Percentiles rank a stretch among this genome's conserved stretches.
Evolutionary conservation across 2,888 invertebrate genomes (phyloP).

Genomic region (Drosophila phalerata): DNA sequence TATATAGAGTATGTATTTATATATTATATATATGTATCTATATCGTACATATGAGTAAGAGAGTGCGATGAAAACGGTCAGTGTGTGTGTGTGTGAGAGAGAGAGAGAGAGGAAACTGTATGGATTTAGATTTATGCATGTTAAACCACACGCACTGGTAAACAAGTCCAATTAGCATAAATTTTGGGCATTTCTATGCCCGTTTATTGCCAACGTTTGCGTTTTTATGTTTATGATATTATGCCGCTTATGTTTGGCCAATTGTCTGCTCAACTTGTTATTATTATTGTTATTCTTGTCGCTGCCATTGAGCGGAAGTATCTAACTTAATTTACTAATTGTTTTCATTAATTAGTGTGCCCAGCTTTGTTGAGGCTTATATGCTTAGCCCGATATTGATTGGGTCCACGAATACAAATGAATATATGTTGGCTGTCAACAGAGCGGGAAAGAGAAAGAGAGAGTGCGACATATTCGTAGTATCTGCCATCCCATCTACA

Average conservation of each 20-base stretch:
- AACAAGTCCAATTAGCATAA: conserved; percentile 81
- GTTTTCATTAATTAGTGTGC: conserved; percentile 76
- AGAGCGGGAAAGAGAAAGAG: not conserved
- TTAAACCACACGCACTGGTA: conserved; percentile 72
- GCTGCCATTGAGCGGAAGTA: conserved; percentile 57
- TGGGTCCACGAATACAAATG: conserved; percentile 16
- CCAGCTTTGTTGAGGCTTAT: conserved; percentile 40
- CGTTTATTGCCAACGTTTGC: conserved; percentile 78
- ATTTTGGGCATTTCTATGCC: conserved; percentile 70
- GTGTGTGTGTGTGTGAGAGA: not conserved
- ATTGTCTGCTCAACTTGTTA: conserved; percentile 44
- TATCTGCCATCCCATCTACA: conserved; percentile 4
- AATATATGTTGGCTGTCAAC: conserved; percentile 48
- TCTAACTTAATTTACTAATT: conserved; percentile 77
- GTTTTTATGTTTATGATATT: conserved; percentile 75
- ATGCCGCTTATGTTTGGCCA: conserved; percentile 50
- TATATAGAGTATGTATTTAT: conserved; percentile 4
- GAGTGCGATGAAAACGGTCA: not conserved
- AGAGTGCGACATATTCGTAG: not conserved
- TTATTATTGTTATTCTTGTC: conserved; percentile 35
- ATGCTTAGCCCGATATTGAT: conserved; percentile 48
- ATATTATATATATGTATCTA: not conserved
- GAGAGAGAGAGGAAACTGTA: conserved; percentile 6
- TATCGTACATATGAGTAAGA: conserved; percentile 3
- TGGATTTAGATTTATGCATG: conserved; percentile 59